Percentiles rank a stretch among this genome's conserved stretches.
These are phyloP conservation scores for Masticophis lateralis DNA, from an alignment of 2,797 vertebrate genomes.

Conservation along the genomic window DNA sequence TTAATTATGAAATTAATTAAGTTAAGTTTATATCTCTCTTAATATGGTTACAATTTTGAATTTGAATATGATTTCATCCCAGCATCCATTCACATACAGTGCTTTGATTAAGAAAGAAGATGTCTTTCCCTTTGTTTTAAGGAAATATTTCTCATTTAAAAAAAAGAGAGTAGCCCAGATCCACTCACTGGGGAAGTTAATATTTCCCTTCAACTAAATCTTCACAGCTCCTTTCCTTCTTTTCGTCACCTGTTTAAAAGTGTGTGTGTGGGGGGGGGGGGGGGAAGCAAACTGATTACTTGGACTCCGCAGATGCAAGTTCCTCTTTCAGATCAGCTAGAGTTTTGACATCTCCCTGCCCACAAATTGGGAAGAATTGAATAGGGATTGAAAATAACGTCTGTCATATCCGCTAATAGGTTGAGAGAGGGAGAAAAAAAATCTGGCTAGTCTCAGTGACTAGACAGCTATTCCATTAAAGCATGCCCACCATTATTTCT, in stretches of 20 bases:
- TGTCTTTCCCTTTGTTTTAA: neutral
- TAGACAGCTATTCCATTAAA: neutral
- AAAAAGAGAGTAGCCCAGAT: neutral
- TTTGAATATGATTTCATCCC: neutral
- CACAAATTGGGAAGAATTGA: neutral
- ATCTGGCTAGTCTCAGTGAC: neutral
- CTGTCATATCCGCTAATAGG: neutral
- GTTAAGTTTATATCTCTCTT: constrained; percentile 1
- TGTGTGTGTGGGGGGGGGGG: no score
- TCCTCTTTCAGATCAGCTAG: neutral
- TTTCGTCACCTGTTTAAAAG: neutral
- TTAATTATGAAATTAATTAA: constrained; percentile 72
- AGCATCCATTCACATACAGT: neutral
- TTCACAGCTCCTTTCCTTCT: neutral
- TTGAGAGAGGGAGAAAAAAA: neutral
- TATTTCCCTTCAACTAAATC: neutral
- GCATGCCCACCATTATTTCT: neutral
- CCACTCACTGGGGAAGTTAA: neutral
- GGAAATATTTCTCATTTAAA: neutral
- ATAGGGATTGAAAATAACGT: neutral
- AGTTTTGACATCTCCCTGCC: neutral
- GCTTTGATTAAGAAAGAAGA: neutral
- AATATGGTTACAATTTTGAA: neutral
- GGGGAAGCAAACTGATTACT: neutral
- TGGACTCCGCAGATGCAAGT: neutral